These are phyloP conservation scores for Hypercompe scribonia DNA, from an alignment of 2,888 invertebrate genomes.

Conservation along the genomic window DNA sequence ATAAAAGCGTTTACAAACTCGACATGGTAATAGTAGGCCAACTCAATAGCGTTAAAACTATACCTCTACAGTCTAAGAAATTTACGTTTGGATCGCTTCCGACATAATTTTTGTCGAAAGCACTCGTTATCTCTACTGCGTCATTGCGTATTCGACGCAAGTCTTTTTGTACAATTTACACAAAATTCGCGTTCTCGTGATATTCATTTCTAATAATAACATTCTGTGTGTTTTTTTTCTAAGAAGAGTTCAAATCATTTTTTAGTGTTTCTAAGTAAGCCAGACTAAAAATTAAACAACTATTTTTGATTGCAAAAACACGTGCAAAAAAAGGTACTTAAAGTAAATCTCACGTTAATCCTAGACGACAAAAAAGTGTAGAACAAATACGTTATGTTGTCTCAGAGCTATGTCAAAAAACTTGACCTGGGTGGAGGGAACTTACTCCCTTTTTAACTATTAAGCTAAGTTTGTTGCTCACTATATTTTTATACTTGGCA, in stretches of 20 bases:
- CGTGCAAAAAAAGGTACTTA: too few relatives aligned
- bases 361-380: background rate
- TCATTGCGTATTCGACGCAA: conserved; percentile 45
- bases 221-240: background rate
- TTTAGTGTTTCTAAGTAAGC: too few relatives aligned
- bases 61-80: background rate
- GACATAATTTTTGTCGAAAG: conserved; percentile 3
- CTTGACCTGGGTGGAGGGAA: too few relatives aligned
- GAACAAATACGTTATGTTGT: too few relatives aligned
- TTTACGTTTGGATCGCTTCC: background rate
- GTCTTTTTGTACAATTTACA: conserved; percentile 45
- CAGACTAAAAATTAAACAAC: background rate
- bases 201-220: conserved; percentile 22
- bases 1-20: background rate
- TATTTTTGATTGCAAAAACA: too few relatives aligned
- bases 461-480: too few relatives aligned
- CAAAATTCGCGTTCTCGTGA: conserved; percentile 42
- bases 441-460: too few relatives aligned
- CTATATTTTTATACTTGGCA: too few relatives aligned
- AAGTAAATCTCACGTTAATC: background rate
- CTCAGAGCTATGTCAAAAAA: too few relatives aligned
- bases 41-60: background rate
- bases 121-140: conserved; percentile 31
- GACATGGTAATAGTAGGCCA: background rate
- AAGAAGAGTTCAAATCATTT: background rate